These are phyloP conservation scores for Apolygus lucorum DNA, from an alignment of 1,140 invertebrate species.

Conservation along the genomic window DNA sequence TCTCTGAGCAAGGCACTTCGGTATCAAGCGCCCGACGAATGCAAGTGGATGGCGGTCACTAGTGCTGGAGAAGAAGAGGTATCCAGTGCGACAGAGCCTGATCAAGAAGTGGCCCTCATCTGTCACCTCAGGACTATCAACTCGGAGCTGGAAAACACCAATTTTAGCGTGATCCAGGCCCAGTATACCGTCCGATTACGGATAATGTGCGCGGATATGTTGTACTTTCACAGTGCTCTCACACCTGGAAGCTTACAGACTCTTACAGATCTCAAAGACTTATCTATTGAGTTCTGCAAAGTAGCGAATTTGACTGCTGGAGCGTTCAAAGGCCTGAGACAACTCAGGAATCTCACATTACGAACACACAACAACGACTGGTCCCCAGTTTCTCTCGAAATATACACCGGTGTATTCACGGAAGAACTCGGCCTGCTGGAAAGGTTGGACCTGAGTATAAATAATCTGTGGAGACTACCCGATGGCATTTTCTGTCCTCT, in stretches of 20 bases:
- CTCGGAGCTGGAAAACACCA: slow-evolving; percentile 79
- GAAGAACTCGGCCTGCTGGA: slow-evolving; percentile 63
- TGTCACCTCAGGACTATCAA: slow-evolving; percentile 76
- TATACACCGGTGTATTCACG: slow-evolving; percentile 63
- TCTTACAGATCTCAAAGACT: slow-evolving; percentile 66
- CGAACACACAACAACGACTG: slow-evolving; percentile 82
- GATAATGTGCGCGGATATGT: slow-evolving; percentile 71
- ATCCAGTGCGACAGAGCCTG: slow-evolving; percentile 43
- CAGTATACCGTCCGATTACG: slow-evolving; percentile 71
- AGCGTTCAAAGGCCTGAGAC: slow-evolving; percentile 68
- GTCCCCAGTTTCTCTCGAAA: slow-evolving; percentile 72
- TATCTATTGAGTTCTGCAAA: slow-evolving; percentile 84
- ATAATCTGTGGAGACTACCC: slow-evolving; percentile 78
- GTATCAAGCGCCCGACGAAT: slow-evolving; percentile 76
- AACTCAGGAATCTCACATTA: slow-evolving; percentile 73
- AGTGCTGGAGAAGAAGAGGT: slow-evolving; percentile 44
- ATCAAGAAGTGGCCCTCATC: slow-evolving; percentile 58
- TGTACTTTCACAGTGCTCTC: slow-evolving; percentile 80
- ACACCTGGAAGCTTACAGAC: slow-evolving; percentile 74
- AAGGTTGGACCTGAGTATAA: slow-evolving; percentile 73
- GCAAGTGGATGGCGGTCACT: slow-evolving; percentile 60
- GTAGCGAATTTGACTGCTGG: slow-evolving; percentile 77
- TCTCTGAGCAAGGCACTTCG: slow-evolving; percentile 57
- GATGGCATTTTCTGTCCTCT: slow-evolving; percentile 72
- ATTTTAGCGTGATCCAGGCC: slow-evolving; percentile 80